Conservation (phyloP, 92 coral and sea anemone species). For the Phenganax marumi region DNA sequence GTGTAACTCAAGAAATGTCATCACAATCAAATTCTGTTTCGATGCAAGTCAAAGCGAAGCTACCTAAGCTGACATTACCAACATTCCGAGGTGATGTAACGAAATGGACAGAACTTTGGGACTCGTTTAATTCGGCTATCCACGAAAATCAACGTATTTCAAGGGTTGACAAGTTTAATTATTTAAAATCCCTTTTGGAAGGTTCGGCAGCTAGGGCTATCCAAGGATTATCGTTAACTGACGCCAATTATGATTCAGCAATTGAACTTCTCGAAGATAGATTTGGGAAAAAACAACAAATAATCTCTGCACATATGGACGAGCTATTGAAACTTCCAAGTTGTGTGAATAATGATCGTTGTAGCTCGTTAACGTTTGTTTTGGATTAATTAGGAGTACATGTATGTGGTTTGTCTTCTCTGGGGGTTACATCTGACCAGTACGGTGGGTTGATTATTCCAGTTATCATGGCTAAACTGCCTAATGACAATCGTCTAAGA, state of each 20-base stretch:
- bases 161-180: constrained; percentile 10
- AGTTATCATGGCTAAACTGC: constrained; percentile 1
- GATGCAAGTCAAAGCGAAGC: constrained; percentile 18
- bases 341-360: neutral
- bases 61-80: constrained; percentile 52
- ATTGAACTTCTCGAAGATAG: neutral
- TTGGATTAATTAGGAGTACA: neutral
- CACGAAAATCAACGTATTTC: constrained; percentile 8
- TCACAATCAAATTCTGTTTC: constrained; percentile 2
- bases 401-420: neutral
- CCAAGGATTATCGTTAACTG: constrained; percentile 23
- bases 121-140: constrained; percentile 17
- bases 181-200: constrained; percentile 5
- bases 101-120: constrained; percentile 50
- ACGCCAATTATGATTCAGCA: constrained; percentile 1
- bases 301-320: constrained; percentile 20
- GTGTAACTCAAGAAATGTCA: neutral
- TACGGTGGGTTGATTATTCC: neutral
- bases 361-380: neutral
- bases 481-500: neutral
- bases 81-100: constrained; percentile 39
- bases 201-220: constrained; percentile 6
- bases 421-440: neutral
- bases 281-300: constrained; percentile 10
- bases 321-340: neutral